phyloP scores from a whole-genome alignment of 2,113 vertebrate species.

The Cinclus mexicanus region DNA sequence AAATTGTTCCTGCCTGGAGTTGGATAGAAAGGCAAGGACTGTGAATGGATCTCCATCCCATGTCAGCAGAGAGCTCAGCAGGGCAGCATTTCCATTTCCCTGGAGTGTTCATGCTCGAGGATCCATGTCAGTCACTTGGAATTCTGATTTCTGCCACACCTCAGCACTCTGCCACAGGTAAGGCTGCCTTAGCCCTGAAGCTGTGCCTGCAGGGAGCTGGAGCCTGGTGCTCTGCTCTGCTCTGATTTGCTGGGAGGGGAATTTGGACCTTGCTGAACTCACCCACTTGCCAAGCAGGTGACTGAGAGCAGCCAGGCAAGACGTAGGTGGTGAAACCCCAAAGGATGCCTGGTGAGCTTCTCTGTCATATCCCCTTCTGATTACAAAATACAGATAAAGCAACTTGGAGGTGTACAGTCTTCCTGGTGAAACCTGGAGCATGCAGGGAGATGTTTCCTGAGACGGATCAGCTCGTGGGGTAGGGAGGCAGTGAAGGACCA shows the following conservation, averaged over 20 bases:
- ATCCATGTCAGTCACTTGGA: not conserved
- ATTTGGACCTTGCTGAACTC: not conserved
- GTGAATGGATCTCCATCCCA: not conserved
- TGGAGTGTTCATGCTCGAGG: fast-evolving
- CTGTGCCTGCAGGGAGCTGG: not conserved
- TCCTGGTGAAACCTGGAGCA: not conserved
- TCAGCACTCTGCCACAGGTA: not conserved
- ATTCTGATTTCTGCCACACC: not conserved
- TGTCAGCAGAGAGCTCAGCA: not conserved
- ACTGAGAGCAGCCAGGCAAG: not conserved
- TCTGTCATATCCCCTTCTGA: not conserved
- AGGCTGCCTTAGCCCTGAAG: fast-evolving
- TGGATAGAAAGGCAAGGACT: not conserved
- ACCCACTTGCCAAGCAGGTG: not conserved
- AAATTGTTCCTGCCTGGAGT: not conserved
- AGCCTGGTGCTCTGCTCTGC: not conserved
- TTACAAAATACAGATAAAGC: not conserved
- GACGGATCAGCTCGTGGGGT: not conserved
- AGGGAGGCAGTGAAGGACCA: not conserved
- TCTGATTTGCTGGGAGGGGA: not conserved
- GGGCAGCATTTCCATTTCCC: not conserved
- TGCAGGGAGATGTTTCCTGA: not conserved
- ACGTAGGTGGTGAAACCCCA: not conserved
- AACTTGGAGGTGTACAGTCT: not conserved
- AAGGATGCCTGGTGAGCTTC: not conserved